Percentiles rank a stretch among this genome's conserved stretches.
These are phyloP conservation scores for Drosophila anomalata DNA, from an alignment of 2,888 invertebrate species.

Conservation along the genomic window DNA sequence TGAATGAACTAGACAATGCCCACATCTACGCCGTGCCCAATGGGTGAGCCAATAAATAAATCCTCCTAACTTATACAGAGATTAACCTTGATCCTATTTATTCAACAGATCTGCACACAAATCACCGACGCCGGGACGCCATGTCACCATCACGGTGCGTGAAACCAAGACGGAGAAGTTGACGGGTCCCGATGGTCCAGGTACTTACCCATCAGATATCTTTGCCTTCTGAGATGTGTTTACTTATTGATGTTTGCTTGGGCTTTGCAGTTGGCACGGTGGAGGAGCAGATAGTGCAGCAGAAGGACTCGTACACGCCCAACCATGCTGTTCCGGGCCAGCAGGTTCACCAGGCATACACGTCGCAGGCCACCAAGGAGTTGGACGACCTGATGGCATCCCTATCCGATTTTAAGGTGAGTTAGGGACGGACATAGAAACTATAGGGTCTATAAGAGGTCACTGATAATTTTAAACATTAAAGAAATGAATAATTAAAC, in stretches of 20 bases:
- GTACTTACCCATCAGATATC: slow-evolving; percentile 50
- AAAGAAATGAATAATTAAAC: no score
- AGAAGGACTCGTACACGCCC: slow-evolving; percentile 80
- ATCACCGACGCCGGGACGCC: slow-evolving; percentile 84
- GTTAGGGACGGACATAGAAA: neutral
- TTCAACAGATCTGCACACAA: slow-evolving; percentile 70
- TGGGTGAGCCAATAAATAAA: slow-evolving; percentile 85
- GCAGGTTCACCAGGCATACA: slow-evolving; percentile 74
- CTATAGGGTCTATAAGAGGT: no score
- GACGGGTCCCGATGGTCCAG: slow-evolving; percentile 82
- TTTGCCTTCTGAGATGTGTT: neutral
- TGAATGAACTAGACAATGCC: slow-evolving; percentile 90
- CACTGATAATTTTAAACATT: neutral
- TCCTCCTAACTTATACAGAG: neutral
- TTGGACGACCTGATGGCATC: slow-evolving; percentile 98
- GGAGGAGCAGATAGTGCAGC: slow-evolving; percentile 81
- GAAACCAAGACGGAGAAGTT: slow-evolving; percentile 87
- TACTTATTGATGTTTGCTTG: neutral
- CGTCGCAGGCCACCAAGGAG: slow-evolving; percentile 96
- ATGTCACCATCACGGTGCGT: slow-evolving; percentile 86
- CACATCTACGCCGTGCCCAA: slow-evolving; percentile 88
- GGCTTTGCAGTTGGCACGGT: slow-evolving; percentile 74
- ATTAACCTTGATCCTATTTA: slow-evolving; percentile 1
- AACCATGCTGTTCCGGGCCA: slow-evolving; percentile 58
- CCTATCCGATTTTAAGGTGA: slow-evolving; percentile 95